Evolutionary conservation across 1,140 invertebrate genomes (phyloP).

Genomic region (Melanaphis sacchari): DNA sequence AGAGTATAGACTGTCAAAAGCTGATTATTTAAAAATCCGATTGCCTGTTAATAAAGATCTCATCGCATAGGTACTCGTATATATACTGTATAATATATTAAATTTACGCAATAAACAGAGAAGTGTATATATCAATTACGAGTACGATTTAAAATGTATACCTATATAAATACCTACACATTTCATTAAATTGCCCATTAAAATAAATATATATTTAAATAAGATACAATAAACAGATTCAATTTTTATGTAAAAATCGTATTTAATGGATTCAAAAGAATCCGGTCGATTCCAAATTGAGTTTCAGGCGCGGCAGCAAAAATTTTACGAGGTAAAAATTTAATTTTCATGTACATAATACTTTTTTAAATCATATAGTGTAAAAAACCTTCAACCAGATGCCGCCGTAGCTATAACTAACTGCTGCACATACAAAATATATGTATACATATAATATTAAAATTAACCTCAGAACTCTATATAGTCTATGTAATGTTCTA

Average conservation of each 20-base stretch:
- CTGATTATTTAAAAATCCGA: neutral
- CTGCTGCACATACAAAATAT: neutral
- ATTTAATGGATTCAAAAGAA: neutral
- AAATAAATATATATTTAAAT: too few relatives aligned
- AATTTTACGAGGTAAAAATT: neutral
- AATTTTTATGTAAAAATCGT: neutral
- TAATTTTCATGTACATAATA: neutral
- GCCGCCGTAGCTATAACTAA: neutral
- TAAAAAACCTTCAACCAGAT: neutral
- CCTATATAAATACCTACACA: too few relatives aligned
- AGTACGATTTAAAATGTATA: neutral
- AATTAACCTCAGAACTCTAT: neutral
- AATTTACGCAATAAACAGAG: neutral
- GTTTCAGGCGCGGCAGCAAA: neutral
- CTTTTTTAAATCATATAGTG: neutral
- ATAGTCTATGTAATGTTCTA: neutral
- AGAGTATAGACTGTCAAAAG: neutral
- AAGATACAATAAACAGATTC: too few relatives aligned
- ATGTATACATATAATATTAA: neutral
- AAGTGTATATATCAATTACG: neutral
- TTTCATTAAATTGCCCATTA: too few relatives aligned
- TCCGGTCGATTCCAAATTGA: neutral
- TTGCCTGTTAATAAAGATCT: neutral
- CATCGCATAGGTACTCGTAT: neutral
- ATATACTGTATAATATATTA: neutral